These are phyloP conservation scores for Noctua fimbriata DNA, from an alignment of 2,888 invertebrate genomes.

Conservation along the genomic window DNA sequence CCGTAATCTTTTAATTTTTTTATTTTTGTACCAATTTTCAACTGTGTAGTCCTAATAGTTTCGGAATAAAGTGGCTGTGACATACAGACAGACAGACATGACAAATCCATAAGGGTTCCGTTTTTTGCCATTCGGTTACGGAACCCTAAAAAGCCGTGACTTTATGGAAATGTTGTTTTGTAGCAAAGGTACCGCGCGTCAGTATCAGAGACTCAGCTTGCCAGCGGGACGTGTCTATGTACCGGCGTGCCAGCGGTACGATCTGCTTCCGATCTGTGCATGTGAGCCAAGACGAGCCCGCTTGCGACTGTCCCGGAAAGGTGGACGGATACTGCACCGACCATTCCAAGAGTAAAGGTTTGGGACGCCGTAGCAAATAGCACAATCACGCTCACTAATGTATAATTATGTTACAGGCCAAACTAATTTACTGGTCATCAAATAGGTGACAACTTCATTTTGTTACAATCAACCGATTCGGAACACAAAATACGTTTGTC, in stretches of 20 bases:
- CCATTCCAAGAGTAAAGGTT: not conserved
- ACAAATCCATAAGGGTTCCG: too few species aligned
- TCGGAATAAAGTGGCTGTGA: too few species aligned
- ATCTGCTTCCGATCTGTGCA: not conserved
- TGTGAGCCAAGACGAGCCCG: not conserved
- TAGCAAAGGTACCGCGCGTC: not conserved
- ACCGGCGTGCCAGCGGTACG: conserved; percentile 1
- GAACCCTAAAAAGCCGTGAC: not conserved
- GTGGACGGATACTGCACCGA: not conserved
- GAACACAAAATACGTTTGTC: not conserved
- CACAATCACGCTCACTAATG: not conserved
- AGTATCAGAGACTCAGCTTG: not conserved
- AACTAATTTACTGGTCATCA: not conserved
- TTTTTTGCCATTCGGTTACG: too few species aligned
- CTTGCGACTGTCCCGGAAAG: not conserved
- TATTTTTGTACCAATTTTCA: too few species aligned
- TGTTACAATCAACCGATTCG: not conserved
- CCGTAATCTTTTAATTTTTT: too few species aligned
- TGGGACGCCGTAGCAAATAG: not conserved
- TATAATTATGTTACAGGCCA: not conserved
- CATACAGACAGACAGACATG: too few species aligned
- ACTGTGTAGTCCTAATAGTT: too few species aligned
- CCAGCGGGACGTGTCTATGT: not conserved
- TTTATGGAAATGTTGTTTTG: not conserved
- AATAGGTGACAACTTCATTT: not conserved